phyloP scores from a whole-genome alignment of 1,140 invertebrate genomes.

The Macrocentrus cingulum region DNA sequence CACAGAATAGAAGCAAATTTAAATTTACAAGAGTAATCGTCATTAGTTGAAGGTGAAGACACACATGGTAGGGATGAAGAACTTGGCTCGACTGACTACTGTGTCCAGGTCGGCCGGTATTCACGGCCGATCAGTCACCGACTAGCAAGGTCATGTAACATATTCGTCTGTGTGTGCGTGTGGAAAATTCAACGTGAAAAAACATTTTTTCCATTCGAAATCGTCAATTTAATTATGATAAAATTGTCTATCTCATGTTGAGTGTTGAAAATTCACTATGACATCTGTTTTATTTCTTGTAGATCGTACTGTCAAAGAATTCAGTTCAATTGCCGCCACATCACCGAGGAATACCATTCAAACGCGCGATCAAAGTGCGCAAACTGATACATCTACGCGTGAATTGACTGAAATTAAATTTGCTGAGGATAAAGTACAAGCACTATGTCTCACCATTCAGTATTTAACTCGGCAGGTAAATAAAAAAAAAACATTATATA shows the following conservation, averaged over 20 bases:
- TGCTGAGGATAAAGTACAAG: constrained; percentile 63
- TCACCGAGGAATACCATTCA: constrained; percentile 28
- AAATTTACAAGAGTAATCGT: no score
- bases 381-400: constrained; percentile 33
- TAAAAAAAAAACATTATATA: not conserved
- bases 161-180: not conserved
- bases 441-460: constrained; percentile 70
- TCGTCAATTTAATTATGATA: no score
- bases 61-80: not conserved
- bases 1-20: no score
- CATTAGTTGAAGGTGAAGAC: no score
- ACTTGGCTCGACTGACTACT: not conserved
- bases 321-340: constrained; percentile 29
- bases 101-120: not conserved
- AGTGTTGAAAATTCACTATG: no score
- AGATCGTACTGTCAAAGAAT: constrained; percentile 48
- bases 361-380: constrained; percentile 40
- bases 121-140: not conserved
- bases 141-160: not conserved
- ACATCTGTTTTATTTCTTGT: constrained; percentile 43
- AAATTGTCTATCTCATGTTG: no score
- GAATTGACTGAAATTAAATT: constrained; percentile 33
- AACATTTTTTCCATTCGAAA: no score
- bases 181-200: not conserved
- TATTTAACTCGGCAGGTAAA: constrained; percentile 71